phyloP scores from a whole-genome alignment of 2,113 vertebrate genomes.

The Aspiorhynchus laticeps region DNA sequence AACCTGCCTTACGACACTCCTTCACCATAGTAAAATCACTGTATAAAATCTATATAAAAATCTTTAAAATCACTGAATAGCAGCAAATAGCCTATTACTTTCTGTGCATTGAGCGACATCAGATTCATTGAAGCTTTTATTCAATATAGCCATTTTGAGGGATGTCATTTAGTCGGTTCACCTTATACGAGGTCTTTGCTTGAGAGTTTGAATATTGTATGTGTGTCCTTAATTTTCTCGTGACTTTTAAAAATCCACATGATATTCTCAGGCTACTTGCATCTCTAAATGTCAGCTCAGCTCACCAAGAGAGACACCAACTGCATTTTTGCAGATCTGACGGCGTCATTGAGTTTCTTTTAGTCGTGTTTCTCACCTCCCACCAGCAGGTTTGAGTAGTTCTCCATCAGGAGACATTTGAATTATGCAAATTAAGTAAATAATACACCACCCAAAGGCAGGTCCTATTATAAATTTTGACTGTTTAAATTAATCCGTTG shows the following conservation, averaged over 20 bases:
- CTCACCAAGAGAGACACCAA: slow-evolving; percentile 7
- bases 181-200: background rate
- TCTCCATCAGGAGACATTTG: slow-evolving; percentile 61
- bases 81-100: background rate
- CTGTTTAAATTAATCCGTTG: slow-evolving; percentile 67
- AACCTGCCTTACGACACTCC: too few relatives aligned
- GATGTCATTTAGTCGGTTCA: background rate
- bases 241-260: slow-evolving; percentile 26
- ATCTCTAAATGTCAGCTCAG: slow-evolving; percentile 15
- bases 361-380: slow-evolving; percentile 28
- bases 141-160: background rate
- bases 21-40: too few relatives aligned
- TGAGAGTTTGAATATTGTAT: background rate
- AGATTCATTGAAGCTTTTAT: background rate
- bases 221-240: background rate
- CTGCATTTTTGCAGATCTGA: background rate
- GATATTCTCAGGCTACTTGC: slow-evolving; percentile 8
- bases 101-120: background rate
- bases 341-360: background rate
- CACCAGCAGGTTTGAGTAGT: slow-evolving; percentile 53
- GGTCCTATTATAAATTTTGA: slow-evolving; percentile 60
- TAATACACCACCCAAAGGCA: slow-evolving; percentile 65
- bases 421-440: slow-evolving; percentile 71
- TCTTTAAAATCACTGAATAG: background rate
- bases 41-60: too few relatives aligned